Evolutionary conservation across 2,113 vertebrate species (phyloP), one percentile per base, ranked within the genome.

Genomic region (Aplodontia rufa): DNA sequence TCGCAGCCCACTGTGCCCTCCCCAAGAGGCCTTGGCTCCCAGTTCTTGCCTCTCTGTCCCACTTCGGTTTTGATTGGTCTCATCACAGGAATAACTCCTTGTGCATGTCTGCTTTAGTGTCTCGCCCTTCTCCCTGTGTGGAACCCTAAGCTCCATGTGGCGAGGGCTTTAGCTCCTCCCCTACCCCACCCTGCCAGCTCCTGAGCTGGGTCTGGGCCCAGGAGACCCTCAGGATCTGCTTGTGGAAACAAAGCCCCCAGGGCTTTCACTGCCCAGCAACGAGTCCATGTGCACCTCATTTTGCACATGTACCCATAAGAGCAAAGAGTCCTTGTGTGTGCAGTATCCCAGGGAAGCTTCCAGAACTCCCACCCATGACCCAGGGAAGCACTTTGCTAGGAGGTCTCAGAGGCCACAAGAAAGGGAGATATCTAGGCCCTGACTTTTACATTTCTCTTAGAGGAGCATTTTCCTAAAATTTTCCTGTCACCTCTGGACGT

Each of bases 111-210:
- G 58, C 58, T 3, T 60, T 60, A 26, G 58, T 28, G 58, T 60
- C 58, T 28, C 10, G 24, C 58, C 58, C 84, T 42, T 47, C 45
- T 74, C 40, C 37, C 74, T 35, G 32, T 10, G 64, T 17, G 40
- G 72, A 19, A 24, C 1, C 5, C 17, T 3, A 30, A 19, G 40
- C 81, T 74, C 47, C 35, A 0, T 0, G 26, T 26, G 58, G 58
- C 35, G 12, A 53, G 45, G 72, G 32, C 32, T 68, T 45, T 26
- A 12, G 32, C 10, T 68, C 58, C 3, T 11, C 11, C 58, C 58
- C 58, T 9, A 60, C 58, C 3, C 24, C 20, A 6, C 4, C 42
- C 32, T 14, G 49, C 20, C 58, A 60, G 58, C n/a, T 37, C 32
- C 24, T 9, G 22, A 30, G 32, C 53, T 6, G 20, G 37, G 91